A percentile compares a stretch with the other conserved stretches of the same genome.
Evolutionary conservation across 2,888 invertebrate genomes (phyloP).

Genomic region (Cerastis leucographa): DNA sequence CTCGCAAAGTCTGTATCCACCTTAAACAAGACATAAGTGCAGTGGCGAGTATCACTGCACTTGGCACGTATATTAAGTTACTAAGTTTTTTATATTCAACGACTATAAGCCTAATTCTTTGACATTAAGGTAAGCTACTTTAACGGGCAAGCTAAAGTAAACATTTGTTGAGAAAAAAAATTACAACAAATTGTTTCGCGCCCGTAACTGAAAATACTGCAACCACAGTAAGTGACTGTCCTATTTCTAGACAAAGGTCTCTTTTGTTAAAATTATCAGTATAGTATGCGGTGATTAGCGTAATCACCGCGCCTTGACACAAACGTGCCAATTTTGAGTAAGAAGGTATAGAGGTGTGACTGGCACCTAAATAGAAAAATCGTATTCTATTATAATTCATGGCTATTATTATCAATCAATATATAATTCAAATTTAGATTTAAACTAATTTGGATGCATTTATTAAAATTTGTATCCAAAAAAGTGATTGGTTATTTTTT

Average conservation of each 20-base stretch:
- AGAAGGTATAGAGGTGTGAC: conserved; percentile 12
- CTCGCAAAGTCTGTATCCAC: too few species aligned
- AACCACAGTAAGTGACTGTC: conserved; percentile 49
- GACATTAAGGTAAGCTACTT: neutral
- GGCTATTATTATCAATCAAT: neutral
- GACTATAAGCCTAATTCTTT: neutral
- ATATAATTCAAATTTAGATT: neutral
- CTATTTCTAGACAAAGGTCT: conserved; percentile 61
- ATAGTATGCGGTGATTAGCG: conserved; percentile 54
- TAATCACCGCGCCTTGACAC: conserved; percentile 63
- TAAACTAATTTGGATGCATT: conserved; percentile 1
- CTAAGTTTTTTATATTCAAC: neutral
- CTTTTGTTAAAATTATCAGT: conserved; percentile 60
- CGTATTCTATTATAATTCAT: neutral
- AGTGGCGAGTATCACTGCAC: neutral
- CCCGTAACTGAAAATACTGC: conserved; percentile 24
- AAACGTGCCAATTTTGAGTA: conserved; percentile 52
- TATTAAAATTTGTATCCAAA: neutral
- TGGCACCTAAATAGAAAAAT: neutral
- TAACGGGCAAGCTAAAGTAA: neutral
- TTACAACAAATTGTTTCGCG: neutral
- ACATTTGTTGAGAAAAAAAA: conserved; percentile 7
- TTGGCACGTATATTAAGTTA: neutral
- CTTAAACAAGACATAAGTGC: neutral
- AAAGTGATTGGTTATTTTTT: neutral